Evolutionary conservation across 92 coral and sea anemone species (phyloP).

Genomic region (Anthopleura xanthogrammica): DNA sequence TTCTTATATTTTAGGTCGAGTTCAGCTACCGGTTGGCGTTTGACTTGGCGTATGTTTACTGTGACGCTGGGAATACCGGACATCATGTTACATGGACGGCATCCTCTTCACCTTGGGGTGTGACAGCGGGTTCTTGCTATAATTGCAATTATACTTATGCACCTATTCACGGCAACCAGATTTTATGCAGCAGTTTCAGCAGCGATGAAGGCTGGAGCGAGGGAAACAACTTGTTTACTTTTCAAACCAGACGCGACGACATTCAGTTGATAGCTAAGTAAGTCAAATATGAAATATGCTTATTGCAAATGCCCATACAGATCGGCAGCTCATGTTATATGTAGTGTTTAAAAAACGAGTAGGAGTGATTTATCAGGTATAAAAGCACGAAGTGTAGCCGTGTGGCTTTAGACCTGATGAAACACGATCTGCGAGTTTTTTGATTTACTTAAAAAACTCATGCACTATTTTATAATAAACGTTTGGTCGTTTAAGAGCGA

Average conservation of each 20-base stretch:
- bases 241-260: background rate
- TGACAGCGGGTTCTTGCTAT: background rate
- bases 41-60: background rate
- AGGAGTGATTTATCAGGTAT: too few species aligned
- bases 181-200: background rate
- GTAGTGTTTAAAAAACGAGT: too few species aligned
- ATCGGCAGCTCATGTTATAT: too few species aligned
- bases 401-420: too few species aligned
- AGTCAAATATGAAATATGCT: background rate
- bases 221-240: background rate
- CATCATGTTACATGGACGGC: background rate
- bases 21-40: background rate
- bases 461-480: too few species aligned
- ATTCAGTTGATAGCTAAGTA: background rate
- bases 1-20: background rate
- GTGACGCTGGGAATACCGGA: background rate
- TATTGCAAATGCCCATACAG: too few species aligned
- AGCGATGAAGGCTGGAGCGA: slow-evolving; percentile 3
- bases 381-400: too few species aligned
- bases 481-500: too few species aligned
- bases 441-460: too few species aligned
- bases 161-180: too few species aligned
- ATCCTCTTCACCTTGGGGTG: background rate
- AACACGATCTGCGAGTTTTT: too few species aligned
- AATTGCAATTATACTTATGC: background rate